Percentiles rank a stretch among this genome's conserved stretches.
phyloP scores from a whole-genome alignment of 2,888 invertebrate genomes.

The Cataglyphis rosenhaueri region DNA sequence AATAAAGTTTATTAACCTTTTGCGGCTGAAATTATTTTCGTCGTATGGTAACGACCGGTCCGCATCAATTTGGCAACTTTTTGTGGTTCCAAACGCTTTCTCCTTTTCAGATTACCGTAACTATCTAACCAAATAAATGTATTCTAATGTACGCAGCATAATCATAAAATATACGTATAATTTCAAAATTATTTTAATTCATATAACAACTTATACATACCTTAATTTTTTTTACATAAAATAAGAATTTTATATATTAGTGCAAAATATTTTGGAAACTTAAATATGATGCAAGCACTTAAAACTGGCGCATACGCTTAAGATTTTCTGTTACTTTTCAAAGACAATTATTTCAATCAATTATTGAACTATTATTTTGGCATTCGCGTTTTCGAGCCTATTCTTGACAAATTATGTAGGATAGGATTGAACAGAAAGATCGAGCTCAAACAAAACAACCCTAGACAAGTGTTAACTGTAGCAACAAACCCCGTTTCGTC shows the following conservation, averaged over 20 bases:
- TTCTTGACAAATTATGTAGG: conserved; percentile 27
- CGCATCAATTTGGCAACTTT: conserved; percentile 54
- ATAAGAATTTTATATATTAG: not conserved
- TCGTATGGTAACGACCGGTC: conserved; percentile 43
- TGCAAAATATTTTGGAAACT: not conserved
- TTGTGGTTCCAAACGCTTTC: conserved; percentile 35
- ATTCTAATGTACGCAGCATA: not conserved
- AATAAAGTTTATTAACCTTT: conserved; percentile 53
- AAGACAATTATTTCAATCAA: conserved; percentile 1
- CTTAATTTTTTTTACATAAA: not conserved
- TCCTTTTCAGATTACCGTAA: conserved; percentile 44
- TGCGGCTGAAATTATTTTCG: conserved; percentile 48
- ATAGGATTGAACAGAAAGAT: conserved; percentile 22
- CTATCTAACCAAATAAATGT: conserved; percentile 14
- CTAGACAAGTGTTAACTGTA: conserved; percentile 80
- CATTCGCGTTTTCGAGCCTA: not conserved
- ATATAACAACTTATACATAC: not conserved
- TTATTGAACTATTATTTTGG: not conserved
- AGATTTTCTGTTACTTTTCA: not conserved
- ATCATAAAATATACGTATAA: not conserved
- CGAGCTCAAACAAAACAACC: conserved; percentile 64
- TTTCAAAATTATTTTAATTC: not conserved
- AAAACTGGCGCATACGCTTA: not conserved
- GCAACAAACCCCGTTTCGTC: conserved; percentile 77
- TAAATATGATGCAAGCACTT: not conserved